Evolutionary conservation across 1,140 invertebrate genomes (phyloP).

Genomic region (Macrotrachela quadricornifera): DNA sequence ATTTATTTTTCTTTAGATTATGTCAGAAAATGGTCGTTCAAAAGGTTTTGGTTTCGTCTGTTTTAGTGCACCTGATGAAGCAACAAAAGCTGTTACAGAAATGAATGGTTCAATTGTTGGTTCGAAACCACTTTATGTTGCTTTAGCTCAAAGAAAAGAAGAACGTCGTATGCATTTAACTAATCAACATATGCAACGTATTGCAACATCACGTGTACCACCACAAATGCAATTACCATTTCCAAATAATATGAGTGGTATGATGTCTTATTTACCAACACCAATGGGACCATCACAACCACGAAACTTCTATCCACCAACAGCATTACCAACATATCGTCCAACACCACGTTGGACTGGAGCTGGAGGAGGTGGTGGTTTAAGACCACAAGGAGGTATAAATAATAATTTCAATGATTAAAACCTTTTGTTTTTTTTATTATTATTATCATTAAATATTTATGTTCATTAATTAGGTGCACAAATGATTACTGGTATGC

Average conservation of each 20-base stretch:
- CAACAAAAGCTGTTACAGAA: constrained; percentile 88
- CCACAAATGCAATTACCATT: constrained; percentile 35
- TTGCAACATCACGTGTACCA: constrained; percentile 1
- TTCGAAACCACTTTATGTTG: constrained; percentile 89
- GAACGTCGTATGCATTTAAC: constrained; percentile 78
- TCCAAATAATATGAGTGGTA: too few species aligned
- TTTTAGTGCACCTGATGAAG: constrained; percentile 92
- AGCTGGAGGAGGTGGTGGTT: too few species aligned
- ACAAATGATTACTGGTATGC: too few species aligned
- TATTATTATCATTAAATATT: too few species aligned
- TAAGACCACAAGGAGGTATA: too few species aligned
- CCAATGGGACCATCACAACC: too few species aligned
- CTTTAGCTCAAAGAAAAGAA: constrained; percentile 90
- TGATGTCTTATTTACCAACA: too few species aligned
- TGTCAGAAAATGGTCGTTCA: constrained; percentile 34
- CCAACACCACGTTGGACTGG: constrained; percentile 77
- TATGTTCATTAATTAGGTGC: too few species aligned
- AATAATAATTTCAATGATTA: too few species aligned
- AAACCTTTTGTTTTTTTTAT: too few species aligned
- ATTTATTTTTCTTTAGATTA: constrained; percentile 16
- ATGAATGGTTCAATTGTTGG: constrained; percentile 94
- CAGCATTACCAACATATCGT: constrained; percentile 21
- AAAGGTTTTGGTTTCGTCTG: constrained; percentile 99
- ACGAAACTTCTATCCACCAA: too few species aligned
- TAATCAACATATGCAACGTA: constrained; percentile 50